Evolutionary conservation across 1,140 invertebrate genomes (phyloP).

Genomic region (Sycophaga agraensis): DNA sequence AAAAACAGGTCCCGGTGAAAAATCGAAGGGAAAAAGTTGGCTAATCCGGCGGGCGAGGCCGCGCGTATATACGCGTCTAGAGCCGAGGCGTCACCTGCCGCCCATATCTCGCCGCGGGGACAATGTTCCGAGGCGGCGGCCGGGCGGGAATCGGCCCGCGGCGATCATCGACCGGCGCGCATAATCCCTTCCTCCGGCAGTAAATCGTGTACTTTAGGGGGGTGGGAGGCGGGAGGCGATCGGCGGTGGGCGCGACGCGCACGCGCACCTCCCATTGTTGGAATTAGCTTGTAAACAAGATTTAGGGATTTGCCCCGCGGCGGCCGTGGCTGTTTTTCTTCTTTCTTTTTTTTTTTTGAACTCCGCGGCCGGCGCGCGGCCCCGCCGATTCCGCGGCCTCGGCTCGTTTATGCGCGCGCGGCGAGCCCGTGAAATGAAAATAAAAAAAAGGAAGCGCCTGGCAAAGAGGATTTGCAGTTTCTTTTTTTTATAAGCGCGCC

Average conservation of each 20-base stretch:
- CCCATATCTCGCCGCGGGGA: too few relatives aligned
- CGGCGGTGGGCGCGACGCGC: conserved; percentile 29
- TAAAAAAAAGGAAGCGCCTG: conserved; percentile 56
- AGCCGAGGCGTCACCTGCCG: too few relatives aligned
- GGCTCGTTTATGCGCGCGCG: too few relatives aligned
- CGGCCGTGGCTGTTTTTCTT: conserved; percentile 41
- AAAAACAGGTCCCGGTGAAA: conserved; percentile 19
- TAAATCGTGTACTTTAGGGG: too few relatives aligned
- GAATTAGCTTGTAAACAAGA: conserved; percentile 51
- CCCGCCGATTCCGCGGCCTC: neutral
- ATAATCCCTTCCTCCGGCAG: too few relatives aligned
- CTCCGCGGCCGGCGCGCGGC: too few relatives aligned
- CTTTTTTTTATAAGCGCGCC: neutral
- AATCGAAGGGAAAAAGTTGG: conserved; percentile 21
- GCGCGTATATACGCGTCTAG: too few relatives aligned
- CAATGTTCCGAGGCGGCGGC: too few relatives aligned
- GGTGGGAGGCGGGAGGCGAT: too few relatives aligned
- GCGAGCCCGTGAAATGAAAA: conserved; percentile 56
- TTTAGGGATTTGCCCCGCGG: conserved; percentile 49
- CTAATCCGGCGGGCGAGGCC: conserved; percentile 27
- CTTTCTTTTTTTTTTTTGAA: too few relatives aligned
- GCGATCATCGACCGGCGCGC: too few relatives aligned
- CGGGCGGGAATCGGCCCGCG: too few relatives aligned
- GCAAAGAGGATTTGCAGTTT: conserved; percentile 53
- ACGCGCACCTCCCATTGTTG: conserved; percentile 41